These are phyloP conservation scores for Pterocles gutturalis DNA, from an alignment of 2,113 vertebrate species.

Conservation along the genomic window DNA sequence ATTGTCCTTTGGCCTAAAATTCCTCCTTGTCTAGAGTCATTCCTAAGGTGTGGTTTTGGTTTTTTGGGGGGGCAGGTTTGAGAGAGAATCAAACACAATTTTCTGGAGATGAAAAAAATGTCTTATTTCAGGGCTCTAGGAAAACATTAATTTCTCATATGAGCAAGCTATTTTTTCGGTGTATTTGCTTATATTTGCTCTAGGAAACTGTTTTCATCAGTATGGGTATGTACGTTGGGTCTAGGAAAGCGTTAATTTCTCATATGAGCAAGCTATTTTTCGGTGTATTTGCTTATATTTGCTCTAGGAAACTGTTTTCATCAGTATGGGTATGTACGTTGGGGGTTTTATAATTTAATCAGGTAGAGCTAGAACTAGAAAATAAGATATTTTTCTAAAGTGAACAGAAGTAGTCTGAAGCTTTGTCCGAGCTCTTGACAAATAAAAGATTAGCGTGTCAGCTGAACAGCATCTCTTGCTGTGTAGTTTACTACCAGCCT, in stretches of 20 bases:
- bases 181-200: neutral
- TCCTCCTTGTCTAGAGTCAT: neutral
- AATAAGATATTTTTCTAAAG: neutral
- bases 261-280: neutral
- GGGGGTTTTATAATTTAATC: neutral
- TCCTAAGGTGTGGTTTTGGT: neutral
- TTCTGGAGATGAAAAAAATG: neutral
- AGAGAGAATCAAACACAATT: neutral
- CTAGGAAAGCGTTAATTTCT: neutral
- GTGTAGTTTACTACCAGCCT: neutral
- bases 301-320: neutral
- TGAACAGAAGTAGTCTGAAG: neutral
- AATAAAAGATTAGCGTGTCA: neutral
- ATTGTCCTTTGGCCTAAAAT: neutral
- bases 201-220: neutral
- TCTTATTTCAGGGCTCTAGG: neutral
- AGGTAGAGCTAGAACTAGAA: neutral
- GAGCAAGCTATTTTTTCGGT: neutral
- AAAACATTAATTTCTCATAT: neutral
- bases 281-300: rapidly evolving
- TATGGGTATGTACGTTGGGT: neutral
- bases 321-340: neutral
- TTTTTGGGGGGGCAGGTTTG: too few species aligned
- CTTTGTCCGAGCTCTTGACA: neutral
- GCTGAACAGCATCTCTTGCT: neutral